A percentile compares a stretch with the other conserved stretches of the same genome.
phyloP scores from a whole-genome alignment of 2,888 invertebrate species.

The Netelia virgata region DNA sequence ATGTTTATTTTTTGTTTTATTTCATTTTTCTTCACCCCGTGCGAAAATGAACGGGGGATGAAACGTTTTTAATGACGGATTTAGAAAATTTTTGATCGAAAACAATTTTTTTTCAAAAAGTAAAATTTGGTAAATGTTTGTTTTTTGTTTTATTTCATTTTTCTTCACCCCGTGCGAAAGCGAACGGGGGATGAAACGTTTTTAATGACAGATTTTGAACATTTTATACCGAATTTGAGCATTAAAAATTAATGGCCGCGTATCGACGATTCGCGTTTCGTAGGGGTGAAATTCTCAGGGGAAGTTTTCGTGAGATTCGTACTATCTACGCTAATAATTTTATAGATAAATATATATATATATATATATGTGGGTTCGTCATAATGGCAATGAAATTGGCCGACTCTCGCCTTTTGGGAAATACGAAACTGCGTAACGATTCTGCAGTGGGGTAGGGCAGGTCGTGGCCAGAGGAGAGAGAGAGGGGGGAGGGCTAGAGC shows the following conservation, averaged over 20 bases:
- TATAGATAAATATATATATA: constrained; percentile 10
- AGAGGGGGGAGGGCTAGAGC: constrained; percentile 4
- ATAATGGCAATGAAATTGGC: constrained; percentile 53
- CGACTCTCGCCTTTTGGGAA: constrained; percentile 29
- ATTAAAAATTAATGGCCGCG: no score
- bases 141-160: neutral
- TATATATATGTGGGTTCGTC: constrained; percentile 19
- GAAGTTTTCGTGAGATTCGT: constrained; percentile 44
- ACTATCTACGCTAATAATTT: constrained; percentile 39
- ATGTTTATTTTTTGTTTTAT: neutral
- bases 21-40: neutral
- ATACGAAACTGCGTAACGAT: constrained; percentile 45
- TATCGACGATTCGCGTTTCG: no score
- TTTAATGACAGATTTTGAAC: constrained; percentile 1
- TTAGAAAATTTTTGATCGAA: no score
- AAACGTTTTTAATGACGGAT: constrained; percentile 6
- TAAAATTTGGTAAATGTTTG: neutral
- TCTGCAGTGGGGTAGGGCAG: neutral
- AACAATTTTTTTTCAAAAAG: no score
- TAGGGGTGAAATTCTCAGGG: constrained; percentile 26
- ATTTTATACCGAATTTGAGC: no score
- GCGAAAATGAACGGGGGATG: neutral
- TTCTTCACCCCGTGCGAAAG: neutral
- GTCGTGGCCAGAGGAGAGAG: constrained; percentile 4
- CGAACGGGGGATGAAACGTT: neutral